Conservation (phyloP, 64 coral and sea anemone species). For the Actinia equina region DNA sequence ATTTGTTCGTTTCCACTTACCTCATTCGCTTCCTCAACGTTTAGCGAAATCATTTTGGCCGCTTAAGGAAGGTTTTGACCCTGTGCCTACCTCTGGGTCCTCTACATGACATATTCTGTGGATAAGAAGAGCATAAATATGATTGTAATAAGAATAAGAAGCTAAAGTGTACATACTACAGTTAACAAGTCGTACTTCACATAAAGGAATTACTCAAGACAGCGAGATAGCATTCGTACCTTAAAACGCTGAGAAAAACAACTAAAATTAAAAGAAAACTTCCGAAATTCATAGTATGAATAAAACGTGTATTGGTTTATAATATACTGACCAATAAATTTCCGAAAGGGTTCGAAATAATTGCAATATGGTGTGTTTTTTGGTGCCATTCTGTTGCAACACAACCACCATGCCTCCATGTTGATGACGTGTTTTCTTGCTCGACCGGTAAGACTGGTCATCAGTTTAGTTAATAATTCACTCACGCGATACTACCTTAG, state of each 20-base stretch:
- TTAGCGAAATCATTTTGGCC: not conserved
- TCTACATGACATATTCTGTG: conserved; percentile 3
- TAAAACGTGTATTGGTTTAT: not conserved
- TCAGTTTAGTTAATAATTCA: not conserved
- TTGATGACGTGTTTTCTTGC: conserved; percentile 53
- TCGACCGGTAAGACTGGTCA: conserved; percentile 66
- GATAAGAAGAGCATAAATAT: not conserved
- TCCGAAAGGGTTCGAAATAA: conserved; percentile 40
- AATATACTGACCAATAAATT: not conserved
- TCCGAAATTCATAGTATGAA: conserved; percentile 4
- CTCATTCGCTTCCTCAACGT: not conserved
- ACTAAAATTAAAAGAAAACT: conserved; percentile 18
- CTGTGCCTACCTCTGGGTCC: not conserved
- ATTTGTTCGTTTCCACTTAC: not conserved
- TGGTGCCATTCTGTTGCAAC: conserved; percentile 12
- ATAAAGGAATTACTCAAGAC: not conserved
- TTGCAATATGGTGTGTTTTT: not conserved
- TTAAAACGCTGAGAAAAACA: conserved; percentile 23
- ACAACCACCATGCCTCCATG: conserved; percentile 35
- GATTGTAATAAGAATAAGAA: not conserved
- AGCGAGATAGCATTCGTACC: not conserved
- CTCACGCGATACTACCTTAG: not conserved
- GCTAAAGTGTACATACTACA: not conserved
- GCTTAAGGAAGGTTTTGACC: not conserved
- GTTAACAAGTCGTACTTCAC: not conserved